Conservation (phyloP, 2,797 vertebrate genomes). For the Phataginus tricuspis region DNA sequence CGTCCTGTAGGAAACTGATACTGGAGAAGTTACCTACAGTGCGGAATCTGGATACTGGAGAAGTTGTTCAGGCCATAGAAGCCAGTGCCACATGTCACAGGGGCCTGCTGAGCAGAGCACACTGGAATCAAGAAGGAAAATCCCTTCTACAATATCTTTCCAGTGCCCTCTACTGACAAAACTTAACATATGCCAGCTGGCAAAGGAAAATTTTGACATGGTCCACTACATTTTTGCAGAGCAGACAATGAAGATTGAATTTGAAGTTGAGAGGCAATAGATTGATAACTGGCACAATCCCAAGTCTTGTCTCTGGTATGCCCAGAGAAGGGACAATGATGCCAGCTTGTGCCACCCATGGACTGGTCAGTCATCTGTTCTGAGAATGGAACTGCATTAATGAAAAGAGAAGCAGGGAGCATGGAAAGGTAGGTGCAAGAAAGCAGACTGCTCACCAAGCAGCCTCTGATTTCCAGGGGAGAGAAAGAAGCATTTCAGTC, state of each 20-base stretch:
- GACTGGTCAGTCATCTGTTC: neutral
- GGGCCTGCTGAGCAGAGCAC: neutral
- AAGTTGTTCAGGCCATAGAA: neutral
- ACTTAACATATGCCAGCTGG: neutral
- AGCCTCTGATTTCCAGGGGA: neutral
- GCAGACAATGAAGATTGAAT: neutral
- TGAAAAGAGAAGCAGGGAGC: neutral
- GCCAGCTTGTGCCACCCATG: neutral
- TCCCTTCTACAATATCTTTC: neutral
- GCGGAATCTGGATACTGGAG: neutral
- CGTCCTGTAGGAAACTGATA: neutral
- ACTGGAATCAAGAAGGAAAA: neutral
- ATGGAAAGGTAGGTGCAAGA: neutral
- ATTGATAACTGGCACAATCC: neutral
- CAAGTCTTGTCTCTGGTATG: neutral
- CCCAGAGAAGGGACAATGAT: neutral
- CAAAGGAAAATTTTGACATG: neutral
- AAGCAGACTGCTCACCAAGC: neutral
- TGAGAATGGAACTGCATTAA: neutral
- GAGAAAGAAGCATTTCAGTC: neutral
- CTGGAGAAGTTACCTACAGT: neutral
- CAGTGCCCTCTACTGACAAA: neutral
- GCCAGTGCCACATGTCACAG: neutral
- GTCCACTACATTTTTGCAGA: neutral
- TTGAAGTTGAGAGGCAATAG: neutral